Evolutionary conservation across 2,888 invertebrate species (phyloP).

Genomic region (Calameuta idolon): DNA sequence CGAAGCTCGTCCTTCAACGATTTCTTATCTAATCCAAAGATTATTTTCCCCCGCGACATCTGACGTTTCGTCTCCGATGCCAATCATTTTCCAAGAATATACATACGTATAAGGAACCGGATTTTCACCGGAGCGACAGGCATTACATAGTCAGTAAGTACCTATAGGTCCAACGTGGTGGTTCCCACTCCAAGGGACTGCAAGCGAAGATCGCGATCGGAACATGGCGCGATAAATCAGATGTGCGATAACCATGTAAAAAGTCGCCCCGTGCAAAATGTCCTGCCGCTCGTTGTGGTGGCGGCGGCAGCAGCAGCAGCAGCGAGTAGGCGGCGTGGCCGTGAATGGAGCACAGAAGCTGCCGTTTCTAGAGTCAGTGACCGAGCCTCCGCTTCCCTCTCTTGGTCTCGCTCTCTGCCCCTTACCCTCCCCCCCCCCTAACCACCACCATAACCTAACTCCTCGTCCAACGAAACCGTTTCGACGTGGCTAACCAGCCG

Average conservation of each 20-base stretch:
- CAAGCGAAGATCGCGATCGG: slow-evolving; percentile 23
- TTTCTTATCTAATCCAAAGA: not conserved
- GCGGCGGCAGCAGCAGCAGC: slow-evolving; percentile 22
- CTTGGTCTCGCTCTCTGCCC: slow-evolving; percentile 29
- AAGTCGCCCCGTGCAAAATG: slow-evolving; percentile 29
- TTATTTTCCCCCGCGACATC: not conserved
- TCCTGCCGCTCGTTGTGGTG: slow-evolving; percentile 25
- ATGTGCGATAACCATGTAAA: slow-evolving; percentile 35
- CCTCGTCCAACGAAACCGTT: not conserved
- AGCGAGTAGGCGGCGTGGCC: slow-evolving; percentile 54
- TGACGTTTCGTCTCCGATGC: not conserved
- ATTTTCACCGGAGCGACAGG: not conserved
- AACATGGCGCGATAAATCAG: slow-evolving; percentile 31
- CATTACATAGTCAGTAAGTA: not conserved
- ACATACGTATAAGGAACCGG: not conserved
- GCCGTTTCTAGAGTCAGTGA: slow-evolving; percentile 65
- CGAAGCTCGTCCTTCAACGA: not conserved
- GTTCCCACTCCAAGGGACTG: not conserved
- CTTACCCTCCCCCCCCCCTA: slow-evolving; percentile 1
- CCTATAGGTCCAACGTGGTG: not conserved
- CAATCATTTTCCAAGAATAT: not conserved
- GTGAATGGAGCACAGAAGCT: slow-evolving; percentile 56
- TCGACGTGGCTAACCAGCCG: not conserved
- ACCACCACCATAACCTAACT: not conserved
- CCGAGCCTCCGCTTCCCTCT: slow-evolving; percentile 60